Percentiles rank a stretch among this genome's conserved stretches.
phyloP scores from a whole-genome alignment of 2,888 invertebrate species.

The Aricia artaxerxes region DNA sequence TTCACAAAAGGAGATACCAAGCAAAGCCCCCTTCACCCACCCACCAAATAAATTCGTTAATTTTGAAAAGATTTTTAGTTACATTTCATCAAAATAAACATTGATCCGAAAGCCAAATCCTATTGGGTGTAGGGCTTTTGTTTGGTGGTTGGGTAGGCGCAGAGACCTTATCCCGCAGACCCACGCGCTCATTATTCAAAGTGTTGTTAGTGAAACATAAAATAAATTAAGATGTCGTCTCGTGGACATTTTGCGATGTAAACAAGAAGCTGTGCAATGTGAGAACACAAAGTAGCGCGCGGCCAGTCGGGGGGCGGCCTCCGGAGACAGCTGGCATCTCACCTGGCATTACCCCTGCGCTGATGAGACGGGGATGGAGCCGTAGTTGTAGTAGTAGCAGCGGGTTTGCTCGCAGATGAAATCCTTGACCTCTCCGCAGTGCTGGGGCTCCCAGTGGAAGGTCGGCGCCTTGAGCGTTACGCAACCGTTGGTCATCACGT shows the following conservation, averaged over 20 bases:
- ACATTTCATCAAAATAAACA: slow-evolving; percentile 37
- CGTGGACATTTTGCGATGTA: slow-evolving; percentile 49
- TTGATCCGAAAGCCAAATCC: slow-evolving; percentile 52
- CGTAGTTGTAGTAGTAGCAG: slow-evolving; percentile 95
- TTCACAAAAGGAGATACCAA: slow-evolving; percentile 73
- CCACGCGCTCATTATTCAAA: slow-evolving; percentile 64
- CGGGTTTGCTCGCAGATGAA: slow-evolving; percentile 95
- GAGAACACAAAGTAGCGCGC: slow-evolving; percentile 55
- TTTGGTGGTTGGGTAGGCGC: slow-evolving; percentile 80
- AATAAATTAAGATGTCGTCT: slow-evolving; percentile 53
- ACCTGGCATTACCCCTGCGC: slow-evolving; percentile 95
- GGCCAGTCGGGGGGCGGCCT: slow-evolving; percentile 74
- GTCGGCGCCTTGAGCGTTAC: slow-evolving; percentile 88
- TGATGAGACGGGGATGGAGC: slow-evolving; percentile 93
- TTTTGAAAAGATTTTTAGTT: slow-evolving; percentile 52
- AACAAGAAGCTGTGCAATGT: slow-evolving; percentile 43
- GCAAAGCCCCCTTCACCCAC: slow-evolving; percentile 82
- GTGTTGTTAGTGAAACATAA: slow-evolving; percentile 59
- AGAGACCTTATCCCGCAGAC: slow-evolving; percentile 77
- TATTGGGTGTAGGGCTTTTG: slow-evolving; percentile 79
- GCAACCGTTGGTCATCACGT: slow-evolving; percentile 84
- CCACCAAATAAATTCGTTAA: slow-evolving; percentile 73
- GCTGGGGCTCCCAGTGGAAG: slow-evolving; percentile 90
- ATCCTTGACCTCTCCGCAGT: slow-evolving; percentile 91
- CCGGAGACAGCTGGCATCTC: slow-evolving; percentile 83